Conservation (phyloP, 2,797 vertebrate genomes). For the Remorina albescens region DNA sequence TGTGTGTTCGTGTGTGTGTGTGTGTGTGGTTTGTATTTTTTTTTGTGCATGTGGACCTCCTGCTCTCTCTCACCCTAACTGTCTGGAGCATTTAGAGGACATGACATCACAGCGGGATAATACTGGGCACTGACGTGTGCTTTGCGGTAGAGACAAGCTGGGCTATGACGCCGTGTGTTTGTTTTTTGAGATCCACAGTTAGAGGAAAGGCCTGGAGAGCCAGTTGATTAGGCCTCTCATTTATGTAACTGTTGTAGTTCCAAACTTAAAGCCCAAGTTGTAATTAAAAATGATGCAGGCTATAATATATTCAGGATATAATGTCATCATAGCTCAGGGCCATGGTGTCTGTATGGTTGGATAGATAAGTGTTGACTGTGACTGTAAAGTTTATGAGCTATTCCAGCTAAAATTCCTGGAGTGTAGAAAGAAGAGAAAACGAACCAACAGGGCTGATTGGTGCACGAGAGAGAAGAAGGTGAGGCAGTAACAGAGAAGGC, state of each 20-base stretch:
- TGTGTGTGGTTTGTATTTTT: slow-evolving; percentile 38
- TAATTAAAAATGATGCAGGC: slow-evolving; percentile 68
- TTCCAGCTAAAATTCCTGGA: slow-evolving; percentile 56
- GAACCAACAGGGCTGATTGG: slow-evolving; percentile 13
- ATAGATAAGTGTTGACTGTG: slow-evolving; percentile 46
- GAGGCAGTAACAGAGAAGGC: slow-evolving; percentile 6
- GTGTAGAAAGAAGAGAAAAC: slow-evolving; percentile 38
- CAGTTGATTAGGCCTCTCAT: slow-evolving; percentile 62
- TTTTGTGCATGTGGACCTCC: slow-evolving; percentile 29
- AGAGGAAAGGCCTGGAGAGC: slow-evolving; percentile 39
- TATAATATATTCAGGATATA: slow-evolving; percentile 49
- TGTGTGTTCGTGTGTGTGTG: slow-evolving; percentile 10
- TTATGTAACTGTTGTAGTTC: slow-evolving; percentile 54
- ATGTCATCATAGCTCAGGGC: slow-evolving; percentile 49
- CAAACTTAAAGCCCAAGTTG: slow-evolving; percentile 47
- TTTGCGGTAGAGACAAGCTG: slow-evolving; percentile 59
- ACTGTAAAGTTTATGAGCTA: slow-evolving; percentile 64
- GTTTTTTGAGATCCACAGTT: slow-evolving; percentile 57
- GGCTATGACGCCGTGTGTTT: slow-evolving; percentile 62
- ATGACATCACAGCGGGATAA: slow-evolving; percentile 71
- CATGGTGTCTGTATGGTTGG: slow-evolving; percentile 4
- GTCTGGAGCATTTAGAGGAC: slow-evolving; percentile 66
- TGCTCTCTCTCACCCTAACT: slow-evolving; percentile 66
- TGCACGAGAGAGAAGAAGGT: slow-evolving; percentile 21
- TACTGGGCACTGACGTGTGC: slow-evolving; percentile 57